phyloP scores from a whole-genome alignment of 2,888 invertebrate species.

The Thymelicus sylvestris region DNA sequence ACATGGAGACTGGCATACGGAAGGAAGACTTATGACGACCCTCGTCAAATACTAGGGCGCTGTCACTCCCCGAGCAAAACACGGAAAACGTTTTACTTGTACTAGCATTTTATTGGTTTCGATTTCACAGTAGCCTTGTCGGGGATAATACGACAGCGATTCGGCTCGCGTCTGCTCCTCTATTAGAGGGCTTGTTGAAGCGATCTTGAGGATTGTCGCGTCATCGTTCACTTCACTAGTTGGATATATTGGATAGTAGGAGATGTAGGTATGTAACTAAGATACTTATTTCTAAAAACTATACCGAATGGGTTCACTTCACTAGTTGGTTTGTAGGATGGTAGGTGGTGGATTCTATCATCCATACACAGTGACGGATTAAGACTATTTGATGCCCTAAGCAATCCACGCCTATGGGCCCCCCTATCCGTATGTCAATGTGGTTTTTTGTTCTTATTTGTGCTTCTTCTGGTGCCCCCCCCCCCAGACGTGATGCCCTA shows the following conservation, averaged over 20 bases:
- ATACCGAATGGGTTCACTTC: no score
- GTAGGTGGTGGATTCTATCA: no score
- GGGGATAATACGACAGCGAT: constrained; percentile 59
- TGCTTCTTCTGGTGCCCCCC: no score
- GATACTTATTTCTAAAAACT: no score
- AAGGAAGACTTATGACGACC: constrained; percentile 83
- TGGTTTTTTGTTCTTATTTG: no score
- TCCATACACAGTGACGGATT: no score
- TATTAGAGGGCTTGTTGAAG: constrained; percentile 30
- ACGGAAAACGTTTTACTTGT: constrained; percentile 77
- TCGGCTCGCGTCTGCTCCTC: constrained; percentile 47
- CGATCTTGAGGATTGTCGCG: constrained; percentile 21
- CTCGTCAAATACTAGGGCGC: constrained; percentile 65
- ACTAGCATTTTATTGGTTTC: constrained; percentile 81
- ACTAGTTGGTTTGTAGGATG: no score
- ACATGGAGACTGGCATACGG: constrained; percentile 34
- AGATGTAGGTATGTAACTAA: background rate
- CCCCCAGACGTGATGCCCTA: no score
- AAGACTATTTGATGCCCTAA: no score
- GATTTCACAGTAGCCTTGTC: constrained; percentile 75
- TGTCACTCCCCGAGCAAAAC: constrained; percentile 62
- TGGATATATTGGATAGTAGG: background rate
- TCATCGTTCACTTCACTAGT: constrained; percentile 7
- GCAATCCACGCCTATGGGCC: no score
- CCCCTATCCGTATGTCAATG: no score